A percentile compares a stretch with the other conserved stretches of the same genome.
These are phyloP conservation scores for Albula goreensis DNA, from an alignment of 2,113 vertebrate species.

Conservation along the genomic window DNA sequence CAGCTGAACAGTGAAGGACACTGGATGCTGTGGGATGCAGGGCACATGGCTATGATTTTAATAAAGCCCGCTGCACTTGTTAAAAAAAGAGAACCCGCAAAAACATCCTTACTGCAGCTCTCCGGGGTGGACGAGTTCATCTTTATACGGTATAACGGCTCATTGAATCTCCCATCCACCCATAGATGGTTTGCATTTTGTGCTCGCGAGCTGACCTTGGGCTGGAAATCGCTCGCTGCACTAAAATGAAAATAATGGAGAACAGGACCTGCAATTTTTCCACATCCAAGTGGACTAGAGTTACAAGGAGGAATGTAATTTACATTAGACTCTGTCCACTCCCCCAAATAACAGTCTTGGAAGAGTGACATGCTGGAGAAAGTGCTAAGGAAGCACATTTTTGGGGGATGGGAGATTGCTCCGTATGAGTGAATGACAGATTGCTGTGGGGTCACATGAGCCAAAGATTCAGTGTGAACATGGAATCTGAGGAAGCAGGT, in stretches of 20 bases:
- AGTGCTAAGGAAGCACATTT: slow-evolving; percentile 65
- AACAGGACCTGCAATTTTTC: slow-evolving; percentile 42
- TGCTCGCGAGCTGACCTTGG: background rate
- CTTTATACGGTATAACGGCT: slow-evolving; percentile 40
- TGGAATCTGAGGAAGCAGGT: slow-evolving; percentile 47
- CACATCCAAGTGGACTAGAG: slow-evolving; percentile 55
- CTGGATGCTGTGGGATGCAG: background rate
- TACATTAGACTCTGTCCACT: slow-evolving; percentile 47
- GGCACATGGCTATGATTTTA: background rate
- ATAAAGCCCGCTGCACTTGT: background rate
- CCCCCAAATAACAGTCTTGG: slow-evolving; percentile 61
- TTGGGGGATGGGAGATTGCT: slow-evolving; percentile 60
- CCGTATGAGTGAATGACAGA: slow-evolving; percentile 68
- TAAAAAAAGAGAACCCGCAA: slow-evolving; percentile 9
- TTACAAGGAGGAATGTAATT: slow-evolving; percentile 59
- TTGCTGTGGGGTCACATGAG: slow-evolving; percentile 29
- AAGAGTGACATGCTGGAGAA: slow-evolving; percentile 64
- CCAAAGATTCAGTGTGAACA: slow-evolving; percentile 58
- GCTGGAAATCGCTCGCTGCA: slow-evolving; percentile 25
- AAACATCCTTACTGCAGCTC: slow-evolving; percentile 16
- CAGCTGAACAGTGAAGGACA: background rate
- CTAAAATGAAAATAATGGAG: slow-evolving; percentile 43
- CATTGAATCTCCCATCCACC: slow-evolving; percentile 37
- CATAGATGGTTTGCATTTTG: slow-evolving; percentile 15
- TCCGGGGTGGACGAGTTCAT: background rate